Evolutionary conservation across 2,888 invertebrate species (phyloP), one percentile per base, ranked within the genome.

Genomic region (Laothoe populi): DNA sequence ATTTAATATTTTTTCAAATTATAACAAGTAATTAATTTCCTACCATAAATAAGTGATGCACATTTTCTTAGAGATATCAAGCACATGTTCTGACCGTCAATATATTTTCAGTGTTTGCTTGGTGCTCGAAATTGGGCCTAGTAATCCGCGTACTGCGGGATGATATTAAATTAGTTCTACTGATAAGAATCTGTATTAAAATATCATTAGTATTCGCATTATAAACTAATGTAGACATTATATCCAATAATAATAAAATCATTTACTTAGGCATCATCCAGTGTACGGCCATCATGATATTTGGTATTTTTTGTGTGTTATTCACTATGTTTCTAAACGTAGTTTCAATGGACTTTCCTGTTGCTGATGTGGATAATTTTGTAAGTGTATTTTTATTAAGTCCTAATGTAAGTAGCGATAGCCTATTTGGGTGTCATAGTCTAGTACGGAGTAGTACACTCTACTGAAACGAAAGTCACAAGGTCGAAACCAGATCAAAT

Each of bases 121-220:
- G n/a, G n/a, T n/a, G n/a, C n/a, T n/a, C n/a, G n/a, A n/a, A n/a
- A n/a, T n/a, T n/a, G n/a, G n/a, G n/a, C n/a, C n/a, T n/a, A n/a
- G 26, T 26, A 10, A 16, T 19, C 3, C 16, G 10, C 16, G 21
- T n/a, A 46, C 21, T 7, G 16, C 8, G 3, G 1, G 16, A 46
- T 16, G 16, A 46, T 16, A 16, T 8, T n/a, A 16, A 8, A 16
- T n/a, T 53, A 53, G 21, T 13, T 26, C n/a, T n/a, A n/a, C n/a
- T n/a, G n/a, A n/a, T n/a, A 53, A n/a, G n/a, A n/a, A n/a, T 35
- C 19, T 10, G 11, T 35, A 53, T 53, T 10, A 53, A 53, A 53
- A 53, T 19, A 11, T 35, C 19, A 53, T 53, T 35, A 53, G 8
- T 11, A 4, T 10, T 19, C 35, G 31, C 19, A 23, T 19, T n/a